These are phyloP conservation scores for Drosophila monieri DNA, from an alignment of 2,888 invertebrate species.

Conservation along the genomic window DNA sequence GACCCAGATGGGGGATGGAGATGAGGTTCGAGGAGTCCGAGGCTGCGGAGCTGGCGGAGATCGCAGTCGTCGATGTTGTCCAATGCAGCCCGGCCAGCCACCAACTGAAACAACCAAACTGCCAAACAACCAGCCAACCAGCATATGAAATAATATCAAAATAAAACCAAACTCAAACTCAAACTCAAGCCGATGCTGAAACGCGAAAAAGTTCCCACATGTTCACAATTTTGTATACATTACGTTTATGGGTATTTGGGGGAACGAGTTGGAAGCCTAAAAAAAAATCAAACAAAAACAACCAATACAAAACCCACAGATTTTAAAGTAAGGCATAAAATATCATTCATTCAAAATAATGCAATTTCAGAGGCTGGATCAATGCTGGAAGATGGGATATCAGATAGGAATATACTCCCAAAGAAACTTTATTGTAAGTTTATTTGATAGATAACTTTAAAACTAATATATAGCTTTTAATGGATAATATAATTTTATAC, in stretches of 20 bases:
- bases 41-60: slow-evolving; percentile 12
- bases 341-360: slow-evolving; percentile 64
- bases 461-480: no score
- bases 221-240: slow-evolving; percentile 78
- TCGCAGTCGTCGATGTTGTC: slow-evolving; percentile 61
- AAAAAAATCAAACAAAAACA: slow-evolving; percentile 34
- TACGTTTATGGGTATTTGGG: slow-evolving; percentile 58
- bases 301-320: slow-evolving; percentile 61
- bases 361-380: slow-evolving; percentile 29
- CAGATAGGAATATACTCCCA: neutral
- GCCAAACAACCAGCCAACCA: slow-evolving; percentile 34
- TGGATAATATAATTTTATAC: no score
- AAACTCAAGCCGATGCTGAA: slow-evolving; percentile 46
- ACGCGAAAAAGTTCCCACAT: slow-evolving; percentile 76
- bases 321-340: slow-evolving; percentile 68
- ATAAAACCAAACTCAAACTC: slow-evolving; percentile 36
- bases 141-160: slow-evolving; percentile 39
- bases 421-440: no score
- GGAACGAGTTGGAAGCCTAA: slow-evolving; percentile 41
- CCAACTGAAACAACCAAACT: slow-evolving; percentile 61
- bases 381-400: slow-evolving; percentile 3
- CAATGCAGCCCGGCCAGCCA: slow-evolving; percentile 49
- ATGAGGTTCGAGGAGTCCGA: slow-evolving; percentile 1
- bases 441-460: no score
- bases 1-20: slow-evolving; percentile 29